phyloP scores from a whole-genome alignment of 2,888 invertebrate species.

The Aplocera efformata region DNA sequence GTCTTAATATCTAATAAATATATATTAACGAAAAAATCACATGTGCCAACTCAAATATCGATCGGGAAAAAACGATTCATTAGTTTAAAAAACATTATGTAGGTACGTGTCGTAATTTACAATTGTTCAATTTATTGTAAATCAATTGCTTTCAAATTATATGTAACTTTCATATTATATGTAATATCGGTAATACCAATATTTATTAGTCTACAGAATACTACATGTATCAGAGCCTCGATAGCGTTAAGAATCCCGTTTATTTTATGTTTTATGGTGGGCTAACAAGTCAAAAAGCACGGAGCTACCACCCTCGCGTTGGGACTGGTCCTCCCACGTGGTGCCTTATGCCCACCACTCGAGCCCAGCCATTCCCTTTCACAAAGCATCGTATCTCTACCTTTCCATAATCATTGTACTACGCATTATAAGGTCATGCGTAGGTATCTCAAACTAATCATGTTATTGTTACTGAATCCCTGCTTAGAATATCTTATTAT shows the following conservation, averaged over 20 bases:
- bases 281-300: conserved; percentile 31
- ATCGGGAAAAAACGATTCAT: too few relatives aligned
- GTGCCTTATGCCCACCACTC: conserved; percentile 21
- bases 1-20: too few relatives aligned
- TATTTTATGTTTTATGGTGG: conserved; percentile 22
- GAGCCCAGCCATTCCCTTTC: conserved; percentile 30
- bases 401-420: conserved; percentile 13
- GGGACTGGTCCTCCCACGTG: conserved; percentile 51
- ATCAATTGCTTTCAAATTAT: too few relatives aligned
- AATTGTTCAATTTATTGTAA: too few relatives aligned
- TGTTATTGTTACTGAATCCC: background rate
- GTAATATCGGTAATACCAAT: too few relatives aligned
- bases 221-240: too few relatives aligned
- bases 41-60: too few relatives aligned
- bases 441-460: conserved; percentile 6
- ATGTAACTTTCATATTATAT: too few relatives aligned
- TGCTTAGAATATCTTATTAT: background rate
- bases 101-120: too few relatives aligned
- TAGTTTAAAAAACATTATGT: too few relatives aligned
- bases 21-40: too few relatives aligned
- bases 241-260: conserved; percentile 1
- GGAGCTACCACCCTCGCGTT: conserved; percentile 26
- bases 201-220: too few relatives aligned
- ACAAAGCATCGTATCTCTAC: conserved; percentile 18
- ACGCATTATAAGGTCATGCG: conserved; percentile 10